Evolutionary conservation across 2,797 vertebrate species (phyloP), one percentile per base, ranked within the genome.

Genomic region (Eupleurogrammus muticus): DNA sequence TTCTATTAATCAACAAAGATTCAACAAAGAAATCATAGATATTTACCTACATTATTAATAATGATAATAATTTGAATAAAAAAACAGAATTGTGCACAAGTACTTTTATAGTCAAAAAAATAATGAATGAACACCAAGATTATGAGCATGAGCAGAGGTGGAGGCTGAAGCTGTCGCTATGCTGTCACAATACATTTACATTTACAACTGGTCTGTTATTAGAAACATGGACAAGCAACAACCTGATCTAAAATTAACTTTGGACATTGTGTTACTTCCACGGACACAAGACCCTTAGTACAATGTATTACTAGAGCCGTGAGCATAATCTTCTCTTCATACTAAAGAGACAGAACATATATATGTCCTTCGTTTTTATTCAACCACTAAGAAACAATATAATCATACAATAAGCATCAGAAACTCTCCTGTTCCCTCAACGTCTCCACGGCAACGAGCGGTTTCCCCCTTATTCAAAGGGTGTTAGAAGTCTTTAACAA

Each of bases 401-500:
- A 14, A 40, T 9, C 12, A 24, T 49, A 36, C 8, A 64, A 49
- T 48, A n/a, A 20, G 38, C 46, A 66, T 62, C 59, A 60, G 38
- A 75, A 64, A 64, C 17, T 60, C 53, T 51, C 17, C 36, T 20
- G 36, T 32, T 56, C 32, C 46, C 52, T 66, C 40, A 47, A n/a
- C 2, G 11, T 80, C 66, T 73, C 66, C 73, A 81, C 17, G 40
- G 72, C 35, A 78, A 81, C 65, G 0, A 35, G 36, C 40, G 48
- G 46, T 34, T 35, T 68, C 62, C 28, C n/a, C 44, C 48, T 49
- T 23, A 70, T 54, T 58, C 40, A 44, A 55, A 28, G 28, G 7
- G 28, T 58, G 53, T 63, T 70, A 50, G 50, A 79, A 72, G 64
- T 66, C 12, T 66, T 75, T 73, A 49, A 66, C 66, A 42, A 66